Evolutionary conservation across 2,888 invertebrate genomes (phyloP).

Genomic region (Spodoptera littoralis): DNA sequence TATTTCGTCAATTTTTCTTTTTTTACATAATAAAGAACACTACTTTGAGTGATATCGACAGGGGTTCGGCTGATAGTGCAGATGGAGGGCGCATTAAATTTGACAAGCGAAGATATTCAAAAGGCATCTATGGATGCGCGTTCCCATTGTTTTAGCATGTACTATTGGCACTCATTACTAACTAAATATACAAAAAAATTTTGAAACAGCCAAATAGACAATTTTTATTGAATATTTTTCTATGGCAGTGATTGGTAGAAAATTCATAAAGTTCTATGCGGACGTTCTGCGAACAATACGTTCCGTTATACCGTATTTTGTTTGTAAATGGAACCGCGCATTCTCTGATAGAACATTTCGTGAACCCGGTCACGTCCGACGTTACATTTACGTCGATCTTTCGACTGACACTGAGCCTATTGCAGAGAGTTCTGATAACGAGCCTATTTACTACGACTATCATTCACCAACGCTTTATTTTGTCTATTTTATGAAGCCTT

Average conservation of each 20-base stretch:
- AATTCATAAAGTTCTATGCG: too few relatives aligned
- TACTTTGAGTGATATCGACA: conserved; percentile 60
- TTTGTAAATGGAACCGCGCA: conserved; percentile 29
- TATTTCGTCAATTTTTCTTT: conserved; percentile 19
- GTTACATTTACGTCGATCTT: conserved; percentile 70
- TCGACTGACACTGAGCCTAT: conserved; percentile 67
- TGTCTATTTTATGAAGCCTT: conserved; percentile 69
- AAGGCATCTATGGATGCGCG: conserved; percentile 55
- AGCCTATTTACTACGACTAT: conserved; percentile 68
- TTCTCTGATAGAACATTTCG: conserved; percentile 48
- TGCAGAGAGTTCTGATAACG: conserved; percentile 67
- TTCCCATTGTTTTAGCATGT: conserved; percentile 40
- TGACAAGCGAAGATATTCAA: conserved; percentile 78
- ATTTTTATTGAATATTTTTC: neutral
- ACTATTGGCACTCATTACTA: too few relatives aligned
- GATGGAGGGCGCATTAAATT: conserved; percentile 75
- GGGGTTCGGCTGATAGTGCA: conserved; percentile 69
- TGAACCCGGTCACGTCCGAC: conserved; percentile 75
- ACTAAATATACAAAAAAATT: too few relatives aligned
- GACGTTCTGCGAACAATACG: neutral
- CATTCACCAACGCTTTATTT: conserved; percentile 66
- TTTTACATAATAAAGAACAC: conserved; percentile 50
- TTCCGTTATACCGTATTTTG: conserved; percentile 20
- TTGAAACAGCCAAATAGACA: neutral
- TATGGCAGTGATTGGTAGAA: neutral